Evolutionary conservation across 2,888 invertebrate species (phyloP).

Genomic region (Phlogophora meticulosa): DNA sequence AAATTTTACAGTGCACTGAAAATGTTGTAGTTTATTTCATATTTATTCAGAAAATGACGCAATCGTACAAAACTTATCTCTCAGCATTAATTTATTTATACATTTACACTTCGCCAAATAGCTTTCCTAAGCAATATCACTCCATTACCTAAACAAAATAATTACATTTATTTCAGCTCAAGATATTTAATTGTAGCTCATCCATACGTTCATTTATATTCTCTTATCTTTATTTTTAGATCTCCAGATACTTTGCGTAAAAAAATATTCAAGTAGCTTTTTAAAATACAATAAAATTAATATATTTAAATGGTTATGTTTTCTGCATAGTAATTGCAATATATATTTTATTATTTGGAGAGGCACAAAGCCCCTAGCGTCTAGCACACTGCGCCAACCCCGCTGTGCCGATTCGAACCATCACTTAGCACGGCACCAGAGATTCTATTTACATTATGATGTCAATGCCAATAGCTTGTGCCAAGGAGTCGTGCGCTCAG

Average conservation of each 20-base stretch:
- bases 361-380: slow-evolving; percentile 25
- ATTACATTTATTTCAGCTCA: slow-evolving; percentile 80
- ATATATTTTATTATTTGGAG: slow-evolving; percentile 44
- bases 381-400: slow-evolving; percentile 13
- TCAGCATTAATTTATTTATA: slow-evolving; percentile 87
- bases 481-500: background rate
- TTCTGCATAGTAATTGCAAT: slow-evolving; percentile 48
- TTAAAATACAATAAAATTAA: slow-evolving; percentile 60
- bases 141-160: slow-evolving; percentile 82
- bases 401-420: slow-evolving; percentile 15
- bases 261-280: slow-evolving; percentile 66
- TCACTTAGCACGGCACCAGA: slow-evolving; percentile 9
- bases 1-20: slow-evolving; percentile 15
- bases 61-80: slow-evolving; percentile 76
- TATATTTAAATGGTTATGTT: slow-evolving; percentile 54
- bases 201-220: slow-evolving; percentile 73
- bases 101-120: slow-evolving; percentile 87
- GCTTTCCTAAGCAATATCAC: slow-evolving; percentile 84
- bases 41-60: slow-evolving; percentile 78
- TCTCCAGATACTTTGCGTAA: slow-evolving; percentile 71
- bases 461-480: slow-evolving; percentile 14
- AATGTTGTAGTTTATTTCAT: slow-evolving; percentile 16
- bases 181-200: slow-evolving; percentile 75
- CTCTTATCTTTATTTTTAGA: slow-evolving; percentile 73
- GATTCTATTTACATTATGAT: slow-evolving; percentile 43